Percentiles rank a stretch among this genome's conserved stretches.
Evolutionary conservation across 2,113 vertebrate species (phyloP).

Genomic region (Turdus rufiventris): DNA sequence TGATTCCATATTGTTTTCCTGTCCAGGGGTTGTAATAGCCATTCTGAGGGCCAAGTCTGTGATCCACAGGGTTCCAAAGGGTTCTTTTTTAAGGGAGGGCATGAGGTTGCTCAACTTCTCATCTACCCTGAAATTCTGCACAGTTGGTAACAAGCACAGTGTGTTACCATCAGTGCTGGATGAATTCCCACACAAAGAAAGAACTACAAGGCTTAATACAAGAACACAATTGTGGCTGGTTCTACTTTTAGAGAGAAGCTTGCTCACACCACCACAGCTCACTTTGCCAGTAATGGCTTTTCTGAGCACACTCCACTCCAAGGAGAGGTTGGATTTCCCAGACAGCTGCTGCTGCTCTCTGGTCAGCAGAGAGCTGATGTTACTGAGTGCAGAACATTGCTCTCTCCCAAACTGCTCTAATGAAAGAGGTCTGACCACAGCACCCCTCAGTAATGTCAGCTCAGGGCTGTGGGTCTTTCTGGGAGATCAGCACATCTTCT

Average conservation of each 20-base stretch:
- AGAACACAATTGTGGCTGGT: not conserved
- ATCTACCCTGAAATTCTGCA: not conserved
- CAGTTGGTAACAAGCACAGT: constrained; percentile 19
- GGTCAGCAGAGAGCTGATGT: not conserved
- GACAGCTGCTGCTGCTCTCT: not conserved
- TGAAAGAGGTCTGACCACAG: not conserved
- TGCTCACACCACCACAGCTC: not conserved
- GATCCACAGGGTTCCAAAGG: not conserved
- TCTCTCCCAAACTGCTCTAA: not conserved
- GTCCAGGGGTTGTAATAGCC: not conserved
- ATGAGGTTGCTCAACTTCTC: not conserved
- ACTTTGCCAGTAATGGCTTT: not conserved
- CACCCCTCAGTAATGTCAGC: not conserved
- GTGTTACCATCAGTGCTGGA: not conserved
- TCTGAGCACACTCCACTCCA: not conserved
- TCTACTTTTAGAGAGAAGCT: constrained; percentile 24
- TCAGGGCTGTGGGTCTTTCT: not conserved
- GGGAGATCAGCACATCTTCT: not conserved
- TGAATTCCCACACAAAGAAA: constrained; percentile 10
- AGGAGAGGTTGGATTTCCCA: not conserved
- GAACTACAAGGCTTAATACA: constrained; percentile 20
- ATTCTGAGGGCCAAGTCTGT: not conserved
- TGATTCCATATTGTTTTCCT: not conserved
- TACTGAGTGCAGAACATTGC: not conserved
- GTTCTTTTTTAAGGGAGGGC: not conserved